These are phyloP conservation scores for Leptopterna dolabrata DNA, from an alignment of 2,888 invertebrate species.

Conservation along the genomic window DNA sequence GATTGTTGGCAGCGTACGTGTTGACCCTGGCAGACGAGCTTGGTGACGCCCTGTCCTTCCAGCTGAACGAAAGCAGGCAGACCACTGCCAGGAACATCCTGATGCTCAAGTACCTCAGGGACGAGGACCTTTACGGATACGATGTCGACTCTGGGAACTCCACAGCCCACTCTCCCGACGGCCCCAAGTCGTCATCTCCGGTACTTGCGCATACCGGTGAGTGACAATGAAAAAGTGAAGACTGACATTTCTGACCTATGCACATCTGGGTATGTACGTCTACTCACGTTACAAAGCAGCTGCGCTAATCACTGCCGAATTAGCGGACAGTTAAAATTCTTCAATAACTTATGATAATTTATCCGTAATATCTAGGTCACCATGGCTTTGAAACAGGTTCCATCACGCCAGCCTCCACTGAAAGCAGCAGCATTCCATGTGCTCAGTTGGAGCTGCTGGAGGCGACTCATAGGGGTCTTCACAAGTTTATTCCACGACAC, in stretches of 20 bases:
- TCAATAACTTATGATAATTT: background rate
- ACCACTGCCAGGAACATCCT: constrained; percentile 70
- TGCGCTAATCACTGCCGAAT: no score
- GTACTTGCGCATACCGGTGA: constrained; percentile 67
- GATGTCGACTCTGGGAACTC: constrained; percentile 92
- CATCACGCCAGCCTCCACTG: constrained; percentile 60
- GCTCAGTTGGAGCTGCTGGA: constrained; percentile 87
- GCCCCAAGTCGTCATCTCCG: constrained; percentile 87
- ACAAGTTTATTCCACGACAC: constrained; percentile 95
- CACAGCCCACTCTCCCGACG: constrained; percentile 91
- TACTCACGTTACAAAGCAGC: no score
- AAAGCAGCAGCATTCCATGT: constrained; percentile 74
- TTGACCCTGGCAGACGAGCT: constrained; percentile 63
- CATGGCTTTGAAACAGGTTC: constrained; percentile 55
- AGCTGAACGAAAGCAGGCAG: constrained; percentile 62
- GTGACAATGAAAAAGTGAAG: background rate
- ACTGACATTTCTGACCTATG: no score
- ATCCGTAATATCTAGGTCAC: background rate
- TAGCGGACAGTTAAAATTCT: no score
- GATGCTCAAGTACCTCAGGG: constrained; percentile 79
- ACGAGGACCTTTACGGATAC: constrained; percentile 80
- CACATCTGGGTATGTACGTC: no score
- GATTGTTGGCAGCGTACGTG: constrained; percentile 69
- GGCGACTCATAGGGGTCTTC: constrained; percentile 94
- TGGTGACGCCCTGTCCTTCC: constrained; percentile 64